Evolutionary conservation across 2,113 vertebrate species (phyloP), one percentile per base, ranked within the genome.

Genomic region (Coreoperca whiteheadi): DNA sequence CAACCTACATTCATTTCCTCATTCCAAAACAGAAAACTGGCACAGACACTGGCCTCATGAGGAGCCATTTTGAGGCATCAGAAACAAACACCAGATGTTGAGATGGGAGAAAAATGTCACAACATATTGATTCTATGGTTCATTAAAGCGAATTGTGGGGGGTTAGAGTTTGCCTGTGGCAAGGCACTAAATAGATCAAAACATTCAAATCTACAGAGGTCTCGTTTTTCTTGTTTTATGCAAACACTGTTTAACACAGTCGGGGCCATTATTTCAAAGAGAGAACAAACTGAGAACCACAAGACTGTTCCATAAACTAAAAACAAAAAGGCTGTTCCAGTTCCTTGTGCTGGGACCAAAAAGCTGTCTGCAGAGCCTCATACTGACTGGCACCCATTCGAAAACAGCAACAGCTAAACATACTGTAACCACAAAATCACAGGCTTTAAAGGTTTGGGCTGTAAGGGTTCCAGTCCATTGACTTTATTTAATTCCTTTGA

Each of bases 31-130:
- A 87, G 81, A 82, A 79, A 89, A 85, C 81, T 91, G 90, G 82
- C 89, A 90, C 63, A 86, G 60, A 79, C 77, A 50, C 28, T 8
- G 53, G 87, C 81, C 90, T 89, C 83, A 87, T 73, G 78, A 90
- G 90, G 90, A 90, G 83, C 71, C 85, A 85, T 92, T 92, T 93
- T 87, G 83, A 84, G 82, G 84, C 87, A 92, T 89, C 84, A 83
- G 87, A 84, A 89, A 93, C 82, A 91, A 94, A 94, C 90, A 92
- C 87, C 91, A 92, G 90, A 94, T 90, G 91, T 91, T 83, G 72
- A 92, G 79, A 92, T 54, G 74, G 79, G 76, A 92, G 90, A 92
- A 77, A 88, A 91, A 88, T 91, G 88, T 84, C 92, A 90, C 6
- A 91, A 88, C 89, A 91, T 92, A 90, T 89, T 90, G 82, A 90